Percentiles rank a stretch among this genome's conserved stretches.
Evolutionary conservation across 2,888 invertebrate species (phyloP).

Genomic region (Drosophila neonasuta): DNA sequence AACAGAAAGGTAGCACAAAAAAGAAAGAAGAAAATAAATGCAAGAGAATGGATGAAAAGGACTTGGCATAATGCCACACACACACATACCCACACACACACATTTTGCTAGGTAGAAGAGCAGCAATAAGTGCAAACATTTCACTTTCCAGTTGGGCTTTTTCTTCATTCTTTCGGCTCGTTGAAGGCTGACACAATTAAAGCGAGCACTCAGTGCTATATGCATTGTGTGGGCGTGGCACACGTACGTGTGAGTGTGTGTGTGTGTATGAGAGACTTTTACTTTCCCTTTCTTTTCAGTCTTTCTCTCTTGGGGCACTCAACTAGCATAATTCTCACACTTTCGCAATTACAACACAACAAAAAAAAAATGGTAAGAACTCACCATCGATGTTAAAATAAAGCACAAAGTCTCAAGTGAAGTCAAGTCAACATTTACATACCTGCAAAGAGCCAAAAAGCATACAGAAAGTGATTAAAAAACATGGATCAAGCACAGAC

Average conservation of each 20-base stretch:
- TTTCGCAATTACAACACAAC: background rate
- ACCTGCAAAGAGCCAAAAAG: constrained; percentile 47
- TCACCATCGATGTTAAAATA: constrained; percentile 17
- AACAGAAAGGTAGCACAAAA: background rate
- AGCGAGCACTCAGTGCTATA: background rate
- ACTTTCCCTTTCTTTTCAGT: constrained; percentile 26
- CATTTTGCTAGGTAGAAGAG: constrained; percentile 27
- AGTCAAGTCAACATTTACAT: constrained; percentile 42
- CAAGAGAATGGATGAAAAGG: constrained; percentile 6
- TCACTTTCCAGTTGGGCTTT: constrained; percentile 50
- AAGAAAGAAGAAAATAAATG: background rate
- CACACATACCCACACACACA: no score
- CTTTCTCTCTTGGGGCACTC: background rate
- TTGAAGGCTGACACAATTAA: constrained; percentile 48
- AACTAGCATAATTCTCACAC: constrained; percentile 22
- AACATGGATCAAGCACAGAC: background rate
- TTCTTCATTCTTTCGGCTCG: constrained; percentile 3
- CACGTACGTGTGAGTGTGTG: constrained; percentile 8
- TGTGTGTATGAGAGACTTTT: constrained; percentile 21
- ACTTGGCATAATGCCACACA: constrained; percentile 36
- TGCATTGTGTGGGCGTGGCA: constrained; percentile 20
- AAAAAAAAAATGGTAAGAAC: constrained; percentile 8
- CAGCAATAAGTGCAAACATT: constrained; percentile 55
- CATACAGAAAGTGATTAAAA: constrained; percentile 23
- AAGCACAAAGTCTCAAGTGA: constrained; percentile 1